Evolutionary conservation across 2,797 vertebrate genomes (phyloP).

Genomic region (Percopsis omiscomaycus): DNA sequence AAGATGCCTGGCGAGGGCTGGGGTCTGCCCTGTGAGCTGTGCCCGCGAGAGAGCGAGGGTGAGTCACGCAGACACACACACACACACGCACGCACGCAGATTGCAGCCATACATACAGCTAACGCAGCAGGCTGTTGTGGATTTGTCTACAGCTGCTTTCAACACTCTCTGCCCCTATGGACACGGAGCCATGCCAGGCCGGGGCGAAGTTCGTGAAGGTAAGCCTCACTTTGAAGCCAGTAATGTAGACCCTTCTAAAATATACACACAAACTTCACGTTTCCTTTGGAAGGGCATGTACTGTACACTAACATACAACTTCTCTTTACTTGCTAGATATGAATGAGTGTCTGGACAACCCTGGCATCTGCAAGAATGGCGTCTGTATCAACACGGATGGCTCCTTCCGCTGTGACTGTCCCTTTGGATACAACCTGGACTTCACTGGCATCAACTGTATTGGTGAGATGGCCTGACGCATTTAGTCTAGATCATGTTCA

Average conservation of each 20-base stretch:
- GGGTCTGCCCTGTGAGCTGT: constrained; percentile 95
- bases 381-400: constrained; percentile 93
- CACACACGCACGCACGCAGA: not conserved
- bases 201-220: constrained; percentile 85
- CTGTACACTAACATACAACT: not conserved
- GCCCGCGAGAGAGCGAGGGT: constrained; percentile 86
- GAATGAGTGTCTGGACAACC: constrained; percentile 90
- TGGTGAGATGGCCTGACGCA: constrained; percentile 75
- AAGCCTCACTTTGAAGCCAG: constrained; percentile 35
- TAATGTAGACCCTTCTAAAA: not conserved
- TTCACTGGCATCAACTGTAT: constrained; percentile 89
- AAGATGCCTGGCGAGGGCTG: constrained; percentile 91
- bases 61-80: constrained; percentile 32
- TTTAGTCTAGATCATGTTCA: not conserved
- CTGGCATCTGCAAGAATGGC: constrained; percentile 86
- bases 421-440: constrained; percentile 92
- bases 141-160: constrained; percentile 70
- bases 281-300: no score
- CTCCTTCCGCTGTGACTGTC: constrained; percentile 95
- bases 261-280: no score
- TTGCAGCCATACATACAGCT: constrained; percentile 16
- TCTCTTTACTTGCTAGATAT: constrained; percentile 76
- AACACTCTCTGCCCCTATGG: constrained; percentile 88
- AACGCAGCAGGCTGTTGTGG: constrained; percentile 8
- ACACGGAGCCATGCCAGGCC: constrained; percentile 83